Percentiles rank a stretch among this genome's conserved stretches.
Conservation (phyloP, 2,797 vertebrate genomes). For the Malacoraja senta region DNA sequence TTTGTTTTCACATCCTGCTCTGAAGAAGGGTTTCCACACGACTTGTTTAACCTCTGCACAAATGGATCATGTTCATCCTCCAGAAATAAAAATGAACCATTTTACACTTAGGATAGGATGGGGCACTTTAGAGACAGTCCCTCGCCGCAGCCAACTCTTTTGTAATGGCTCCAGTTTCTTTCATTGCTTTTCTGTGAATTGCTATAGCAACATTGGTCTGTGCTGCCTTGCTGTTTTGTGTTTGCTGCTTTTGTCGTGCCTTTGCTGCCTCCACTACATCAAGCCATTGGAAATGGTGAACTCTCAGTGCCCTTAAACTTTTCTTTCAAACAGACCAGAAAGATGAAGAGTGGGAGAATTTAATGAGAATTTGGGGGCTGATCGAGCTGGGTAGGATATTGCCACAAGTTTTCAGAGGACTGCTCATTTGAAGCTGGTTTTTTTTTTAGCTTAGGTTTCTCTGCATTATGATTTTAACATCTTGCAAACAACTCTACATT, state of each 20-base stretch:
- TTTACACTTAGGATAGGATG: neutral
- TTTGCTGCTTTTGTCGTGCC: neutral
- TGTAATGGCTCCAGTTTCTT: neutral
- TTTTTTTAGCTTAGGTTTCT: neutral
- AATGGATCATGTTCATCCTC: neutral
- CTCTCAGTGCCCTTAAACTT: neutral
- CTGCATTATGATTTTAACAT: neutral
- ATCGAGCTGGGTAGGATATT: neutral
- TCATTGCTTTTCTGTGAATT: conserved; percentile 1
- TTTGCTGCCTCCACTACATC: neutral
- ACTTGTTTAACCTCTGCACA: no score
- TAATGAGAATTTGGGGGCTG: neutral
- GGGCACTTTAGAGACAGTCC: neutral
- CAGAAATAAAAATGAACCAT: neutral
- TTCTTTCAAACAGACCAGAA: neutral
- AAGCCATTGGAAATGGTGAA: neutral
- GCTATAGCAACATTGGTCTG: conserved; percentile 17
- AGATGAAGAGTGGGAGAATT: neutral
- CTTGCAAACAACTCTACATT: neutral
- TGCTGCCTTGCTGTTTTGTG: neutral
- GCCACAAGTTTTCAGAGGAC: neutral
- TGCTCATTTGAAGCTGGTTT: neutral
- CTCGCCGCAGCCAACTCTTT: neutral
- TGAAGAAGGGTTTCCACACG: neutral
- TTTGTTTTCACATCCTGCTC: neutral